Evolutionary conservation across 2,797 vertebrate genomes (phyloP).

Genomic region (Sebastiscus albofasciatus): DNA sequence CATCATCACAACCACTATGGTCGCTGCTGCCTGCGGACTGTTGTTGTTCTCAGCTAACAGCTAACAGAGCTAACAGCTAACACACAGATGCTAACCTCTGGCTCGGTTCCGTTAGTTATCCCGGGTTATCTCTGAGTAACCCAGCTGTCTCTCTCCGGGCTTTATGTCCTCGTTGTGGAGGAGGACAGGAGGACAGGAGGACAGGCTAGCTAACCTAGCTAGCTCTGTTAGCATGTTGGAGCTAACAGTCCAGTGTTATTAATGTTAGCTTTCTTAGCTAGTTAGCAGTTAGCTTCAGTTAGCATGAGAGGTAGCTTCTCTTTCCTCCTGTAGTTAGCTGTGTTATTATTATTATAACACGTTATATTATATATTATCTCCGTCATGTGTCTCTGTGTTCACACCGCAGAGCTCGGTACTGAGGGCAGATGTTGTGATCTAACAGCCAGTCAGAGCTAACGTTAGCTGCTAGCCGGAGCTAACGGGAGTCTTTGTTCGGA

Average conservation of each 20-base stretch:
- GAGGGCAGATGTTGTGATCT: not conserved
- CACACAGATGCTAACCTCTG: not conserved
- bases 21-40: not conserved
- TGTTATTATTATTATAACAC: not conserved
- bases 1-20: too few species aligned
- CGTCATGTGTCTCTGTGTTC: not conserved
- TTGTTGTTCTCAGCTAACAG: conserved; percentile 34
- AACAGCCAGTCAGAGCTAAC: not conserved
- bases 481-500: conserved; percentile 52
- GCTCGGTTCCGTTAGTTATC: not conserved
- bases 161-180: not conserved
- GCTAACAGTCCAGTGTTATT: conserved; percentile 22
- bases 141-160: not conserved
- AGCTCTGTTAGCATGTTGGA: conserved; percentile 45
- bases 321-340: not conserved
- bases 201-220: not conserved
- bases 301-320: not conserved
- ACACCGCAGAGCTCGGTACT: not conserved
- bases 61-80: not conserved
- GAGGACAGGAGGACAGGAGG: not conserved
- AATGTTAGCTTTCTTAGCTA: not conserved
- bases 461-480: conserved; percentile 36
- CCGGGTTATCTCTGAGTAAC: not conserved
- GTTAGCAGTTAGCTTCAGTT: not conserved
- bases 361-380: not conserved